Base-by-base conservation (phyloP, 2,888 invertebrate genomes). In the Leptinotarsa haldemani region DNA sequence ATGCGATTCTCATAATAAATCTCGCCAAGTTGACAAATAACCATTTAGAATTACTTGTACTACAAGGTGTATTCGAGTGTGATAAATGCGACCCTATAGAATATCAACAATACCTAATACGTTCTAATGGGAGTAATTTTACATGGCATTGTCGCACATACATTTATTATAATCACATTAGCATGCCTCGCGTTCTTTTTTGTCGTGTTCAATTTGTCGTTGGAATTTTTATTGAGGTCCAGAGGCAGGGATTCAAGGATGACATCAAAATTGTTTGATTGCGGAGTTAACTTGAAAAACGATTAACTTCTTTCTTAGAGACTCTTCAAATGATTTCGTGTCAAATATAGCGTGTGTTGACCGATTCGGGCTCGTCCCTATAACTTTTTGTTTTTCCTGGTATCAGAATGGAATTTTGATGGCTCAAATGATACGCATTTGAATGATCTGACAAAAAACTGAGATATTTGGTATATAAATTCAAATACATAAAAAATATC, bases 1-100 rank as follows among this genome's bases (percentile, higher is more conserved):
- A 77, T 79, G 74, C 71, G 78, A 79, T 83, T 83, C 83, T 78
- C 83, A 83, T 83, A 82, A 83, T 83, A 83, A 83, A 83, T 83
- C 83, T 82, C 73, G 64, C 58, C 71, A 66, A 75, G 82, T 82
- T 83, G 83, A 83, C 83, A 83, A 83, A 83, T 83, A 78, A 80
- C 80, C 78, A 81, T 80, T 80, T 77, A 78, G 76, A 78, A 80
- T 75, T 80, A 79, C 80, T 77, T 79, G 80, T 78, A 75, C 70
- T 76, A 80, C 74, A 77, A 77, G 79, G 74, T 77, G 80, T 79
- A 82, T 78, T 82, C 75, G 78, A 81, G 81, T 83, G 83, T 82
- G 80, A 82, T 83, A 80, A 82, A 82, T 82, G 74, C 74, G 80
- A 82, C 82, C 83, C 81, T 73, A 78, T 76, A 76, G 80, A 82